Evolutionary conservation across 2,113 vertebrate species (phyloP), one percentile per base, ranked within the genome.

Genomic region (Grus americana): DNA sequence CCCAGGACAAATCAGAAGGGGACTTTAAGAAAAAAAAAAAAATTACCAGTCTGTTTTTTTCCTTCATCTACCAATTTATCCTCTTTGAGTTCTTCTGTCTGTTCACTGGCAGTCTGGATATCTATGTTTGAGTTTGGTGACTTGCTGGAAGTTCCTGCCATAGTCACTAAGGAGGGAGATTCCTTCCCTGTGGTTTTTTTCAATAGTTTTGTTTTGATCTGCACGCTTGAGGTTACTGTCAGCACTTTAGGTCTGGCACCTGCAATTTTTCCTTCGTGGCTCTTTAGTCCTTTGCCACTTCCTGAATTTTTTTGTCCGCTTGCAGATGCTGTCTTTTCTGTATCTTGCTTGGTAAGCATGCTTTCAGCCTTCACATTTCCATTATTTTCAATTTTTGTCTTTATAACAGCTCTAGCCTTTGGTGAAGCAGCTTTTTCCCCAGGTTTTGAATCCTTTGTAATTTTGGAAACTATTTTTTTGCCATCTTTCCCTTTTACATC

Each of bases 241-340:
- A 98, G 95, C 44, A 98, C 98, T 97, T 99, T 99, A 62, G 99
- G 98, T 93, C 99, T 98, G 24, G 99, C 98, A 67, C 99, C 99
- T 71, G 97, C 91, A 82, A 88, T 83, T 95, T 98, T 98, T 95
- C 98, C 98, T 74, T 99, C 98, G 36, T 98, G 98, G 75, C 94
- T 97, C 93, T 94, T 98, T 20, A 95, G 71, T 68, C 88, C 98
- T 92, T 98, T 98, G 65, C 95, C 96, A 90, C 89, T 96, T 92
- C 97, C 95, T 78, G 98, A 95, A 90, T 97, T 98, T 90, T 98
- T 98, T 50, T 97, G 97, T 80, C 98, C 98, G 63, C 96, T 98
- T 92, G 97, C 84, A 61, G 97, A 76, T 83, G 98, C 87, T 44
- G 97, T 67, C 47, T 96, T 97, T 70, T 98, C 97, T 70, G n/a